Conservation (phyloP, 2,113 vertebrate genomes). For the Rhombomys opimus region DNA sequence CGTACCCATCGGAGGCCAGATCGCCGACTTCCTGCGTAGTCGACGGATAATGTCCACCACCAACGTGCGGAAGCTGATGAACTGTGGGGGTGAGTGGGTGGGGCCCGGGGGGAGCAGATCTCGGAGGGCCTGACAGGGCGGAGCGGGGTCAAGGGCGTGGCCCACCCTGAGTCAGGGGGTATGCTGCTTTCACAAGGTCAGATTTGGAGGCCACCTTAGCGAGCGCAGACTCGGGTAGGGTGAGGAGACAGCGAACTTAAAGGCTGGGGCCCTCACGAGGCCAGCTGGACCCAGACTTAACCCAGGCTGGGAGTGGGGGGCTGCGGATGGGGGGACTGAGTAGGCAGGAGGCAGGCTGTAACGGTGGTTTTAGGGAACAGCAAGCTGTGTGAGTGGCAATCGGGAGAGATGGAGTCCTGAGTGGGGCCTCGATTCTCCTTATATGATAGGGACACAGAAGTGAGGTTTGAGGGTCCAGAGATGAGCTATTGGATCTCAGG, state of each 20-base stretch:
- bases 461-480: background rate
- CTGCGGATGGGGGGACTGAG: background rate
- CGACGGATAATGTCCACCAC: constrained; percentile 94
- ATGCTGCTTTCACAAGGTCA: background rate
- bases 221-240: background rate
- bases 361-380: background rate
- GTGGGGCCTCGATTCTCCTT: background rate
- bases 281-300: background rate
- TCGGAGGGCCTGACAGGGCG: accelerated
- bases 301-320: background rate
- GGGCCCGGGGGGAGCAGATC: accelerated
- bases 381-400: too few relatives aligned
- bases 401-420: background rate
- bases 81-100: constrained; percentile 91
- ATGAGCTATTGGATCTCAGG: background rate
- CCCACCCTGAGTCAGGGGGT: background rate
- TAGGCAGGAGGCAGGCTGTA: background rate
- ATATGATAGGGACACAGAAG: background rate
- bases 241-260: background rate
- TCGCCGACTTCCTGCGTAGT: constrained; percentile 91
- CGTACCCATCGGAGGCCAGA: constrained; percentile 94
- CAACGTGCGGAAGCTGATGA: constrained; percentile 95
- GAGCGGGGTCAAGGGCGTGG: background rate
- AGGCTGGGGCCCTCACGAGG: background rate
- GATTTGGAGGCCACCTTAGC: background rate